Base-by-base conservation (phyloP, 2,113 vertebrate genomes). In the Sapajus apella region DNA sequence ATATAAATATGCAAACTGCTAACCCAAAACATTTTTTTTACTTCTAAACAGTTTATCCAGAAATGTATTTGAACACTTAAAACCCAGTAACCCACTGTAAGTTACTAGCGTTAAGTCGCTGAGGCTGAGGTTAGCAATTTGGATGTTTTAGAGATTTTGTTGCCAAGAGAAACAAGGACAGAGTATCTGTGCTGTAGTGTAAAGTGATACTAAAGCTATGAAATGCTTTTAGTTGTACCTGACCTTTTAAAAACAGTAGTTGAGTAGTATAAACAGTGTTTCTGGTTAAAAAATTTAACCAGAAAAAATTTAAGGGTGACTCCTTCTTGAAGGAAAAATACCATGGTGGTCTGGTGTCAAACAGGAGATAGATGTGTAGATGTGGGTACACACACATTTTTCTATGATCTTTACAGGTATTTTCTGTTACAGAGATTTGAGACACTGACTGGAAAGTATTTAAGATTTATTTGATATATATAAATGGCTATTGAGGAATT, bases 1-100 rank as follows among this genome's bases (percentile, higher is more conserved):
- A 82, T 87, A 21, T 85, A 85, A 91, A 61, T 27, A 61, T 91
- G 25, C 23, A 87, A 75, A 27, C 66, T 84, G 52, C 61, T 91
- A 93, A 91, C 47, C 43, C 25, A 80, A 68, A 80, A 3, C 47
- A 13, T 6, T 80, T 7, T 96, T 87, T 23, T 45, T 82, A 32
- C 73, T n/a, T 94, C 56, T 94, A 66, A n/a, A 88, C 10, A 95
- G 12, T 86, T 85, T 91, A 61, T 68, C 47, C 55, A 73, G 72
- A 94, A 90, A 6, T 93, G 87, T 14, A 93, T 87, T 83, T 83
- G 55, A 93, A 5, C 50, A 61, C 45, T 75, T 84, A 85, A 75
- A 95, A 43, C n/a, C 91, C 43, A 66, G 4, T 56, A 90, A 77
- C 95, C 32, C 76, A 6, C 68, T 97, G 43, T 56, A 83, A 92